Conservation (phyloP, 2,888 invertebrate species). For the Napeogenes sylphis region DNA sequence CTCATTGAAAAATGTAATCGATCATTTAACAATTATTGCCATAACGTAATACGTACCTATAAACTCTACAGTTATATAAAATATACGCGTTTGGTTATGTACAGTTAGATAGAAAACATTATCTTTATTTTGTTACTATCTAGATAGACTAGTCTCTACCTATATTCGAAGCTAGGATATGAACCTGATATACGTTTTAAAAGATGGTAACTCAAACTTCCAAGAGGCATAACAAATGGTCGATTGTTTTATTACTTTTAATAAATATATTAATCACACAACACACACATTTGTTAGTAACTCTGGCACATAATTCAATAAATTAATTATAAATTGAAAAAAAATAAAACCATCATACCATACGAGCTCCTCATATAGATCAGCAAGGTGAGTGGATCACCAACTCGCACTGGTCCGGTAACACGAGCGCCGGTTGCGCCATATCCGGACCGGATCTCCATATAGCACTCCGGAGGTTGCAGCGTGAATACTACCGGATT, state of each 20-base stretch:
- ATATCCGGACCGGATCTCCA: slow-evolving; percentile 96
- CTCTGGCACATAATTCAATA: no score
- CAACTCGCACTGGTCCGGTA: slow-evolving; percentile 92
- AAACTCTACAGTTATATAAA: slow-evolving; percentile 8
- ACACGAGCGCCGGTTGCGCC: slow-evolving; percentile 91
- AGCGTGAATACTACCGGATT: slow-evolving; percentile 95
- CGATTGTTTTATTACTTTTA: no score
- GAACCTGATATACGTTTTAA: no score
- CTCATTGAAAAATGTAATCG: slow-evolving; percentile 22
- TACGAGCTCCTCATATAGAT: slow-evolving; percentile 97
- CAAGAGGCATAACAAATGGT: no score
- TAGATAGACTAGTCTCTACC: no score
- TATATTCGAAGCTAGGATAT: no score
- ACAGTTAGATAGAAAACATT: slow-evolving; percentile 1
- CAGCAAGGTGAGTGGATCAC: slow-evolving; percentile 93
- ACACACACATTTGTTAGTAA: no score
- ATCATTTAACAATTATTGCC: slow-evolving; percentile 20
- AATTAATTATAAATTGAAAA: not conserved
- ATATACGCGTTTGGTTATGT: slow-evolving; percentile 5
- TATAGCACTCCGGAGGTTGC: slow-evolving; percentile 95
- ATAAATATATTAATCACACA: no score
- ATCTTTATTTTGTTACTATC: no score
- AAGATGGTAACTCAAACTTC: no score
- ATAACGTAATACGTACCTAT: slow-evolving; percentile 10
- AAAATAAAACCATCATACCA: slow-evolving; percentile 74